Base-by-base conservation (phyloP, 2,888 invertebrate genomes). In the Drosophila austrosaltans region DNA sequence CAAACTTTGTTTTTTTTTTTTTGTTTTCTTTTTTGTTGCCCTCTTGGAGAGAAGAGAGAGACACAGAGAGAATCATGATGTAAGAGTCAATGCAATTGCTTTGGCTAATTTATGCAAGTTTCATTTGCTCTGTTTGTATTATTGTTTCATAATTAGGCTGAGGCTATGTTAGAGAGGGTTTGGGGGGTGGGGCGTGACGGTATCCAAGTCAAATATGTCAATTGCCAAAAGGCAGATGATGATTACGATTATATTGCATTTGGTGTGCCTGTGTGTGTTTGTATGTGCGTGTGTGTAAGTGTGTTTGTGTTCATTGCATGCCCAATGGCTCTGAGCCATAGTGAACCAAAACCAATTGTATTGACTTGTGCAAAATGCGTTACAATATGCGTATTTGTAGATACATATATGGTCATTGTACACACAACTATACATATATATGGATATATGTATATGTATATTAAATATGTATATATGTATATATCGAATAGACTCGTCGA, bases 91-190 rank as follows among this genome's bases (percentile, higher is more conserved):
- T n/a, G 58, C 39, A 56, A 32, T 44, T 44, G 53, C 61, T 64
- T 59, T 57, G 22, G 62, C 65, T 72, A 72, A 75, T 84, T 81
- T 75, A 70, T 79, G 68, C 71, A 62, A 63, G 66, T 65, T 68
- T 39, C 32, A 53, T 59, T 48, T 63, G 12, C 30, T 59, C 12
- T 54, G 20, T 30, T 69, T 59, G 69, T 66, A 75, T 44, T 81
- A 65, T 68, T 81, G 72, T 70, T 69, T 73, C 68, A 69, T 86
- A 82, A 82, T 86, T 82, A 82, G 85, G 78, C 48, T 25, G 53
- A 30, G 62, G 53, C 39, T 64, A 28, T 16, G 16, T 16, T 16
- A 16, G 16, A 16, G 16, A 16, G 16, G 16, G 65, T 39, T 42
- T 3, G 57, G 56, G 36, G 57, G 58, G 65, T 30, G 69, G 69